phyloP scores from a whole-genome alignment of 2,113 vertebrate species.

The Notechis scutatus region DNA sequence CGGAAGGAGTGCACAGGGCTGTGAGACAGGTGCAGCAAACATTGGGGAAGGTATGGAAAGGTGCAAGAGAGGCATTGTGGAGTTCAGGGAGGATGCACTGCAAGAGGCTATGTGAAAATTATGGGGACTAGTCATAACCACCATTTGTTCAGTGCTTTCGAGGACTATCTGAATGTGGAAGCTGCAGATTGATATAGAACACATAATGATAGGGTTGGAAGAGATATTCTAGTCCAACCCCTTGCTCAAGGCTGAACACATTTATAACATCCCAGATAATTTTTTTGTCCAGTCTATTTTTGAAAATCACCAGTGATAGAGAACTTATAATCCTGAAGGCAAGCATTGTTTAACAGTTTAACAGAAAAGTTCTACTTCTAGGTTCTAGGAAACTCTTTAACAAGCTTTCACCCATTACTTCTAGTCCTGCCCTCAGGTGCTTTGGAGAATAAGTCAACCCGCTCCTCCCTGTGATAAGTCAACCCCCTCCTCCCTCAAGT shows the following conservation, averaged over 20 bases:
- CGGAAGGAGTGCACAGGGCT: background rate
- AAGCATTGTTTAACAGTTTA: too few species aligned
- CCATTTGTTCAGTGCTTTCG: background rate
- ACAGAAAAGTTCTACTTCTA: too few species aligned
- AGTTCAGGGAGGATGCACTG: background rate
- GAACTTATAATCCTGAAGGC: background rate
- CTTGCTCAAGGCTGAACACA: background rate
- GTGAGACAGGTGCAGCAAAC: background rate
- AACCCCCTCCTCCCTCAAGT: too few species aligned
- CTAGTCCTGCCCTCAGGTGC: too few species aligned
- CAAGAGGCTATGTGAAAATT: background rate
- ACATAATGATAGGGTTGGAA: background rate
- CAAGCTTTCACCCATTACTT: too few species aligned
- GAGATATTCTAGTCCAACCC: background rate
- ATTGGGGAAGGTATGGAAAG: background rate
- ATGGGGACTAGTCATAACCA: background rate
- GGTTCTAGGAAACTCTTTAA: too few species aligned
- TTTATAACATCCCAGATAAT: background rate
- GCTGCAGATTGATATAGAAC: background rate
- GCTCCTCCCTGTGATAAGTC: too few species aligned
- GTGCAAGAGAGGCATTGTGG: background rate
- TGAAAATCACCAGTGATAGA: background rate
- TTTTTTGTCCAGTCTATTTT: background rate
- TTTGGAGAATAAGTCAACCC: too few species aligned
- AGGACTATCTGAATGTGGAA: background rate